Evolutionary conservation across 2,888 invertebrate genomes (phyloP).

Genomic region (Parelbella ahira): DNA sequence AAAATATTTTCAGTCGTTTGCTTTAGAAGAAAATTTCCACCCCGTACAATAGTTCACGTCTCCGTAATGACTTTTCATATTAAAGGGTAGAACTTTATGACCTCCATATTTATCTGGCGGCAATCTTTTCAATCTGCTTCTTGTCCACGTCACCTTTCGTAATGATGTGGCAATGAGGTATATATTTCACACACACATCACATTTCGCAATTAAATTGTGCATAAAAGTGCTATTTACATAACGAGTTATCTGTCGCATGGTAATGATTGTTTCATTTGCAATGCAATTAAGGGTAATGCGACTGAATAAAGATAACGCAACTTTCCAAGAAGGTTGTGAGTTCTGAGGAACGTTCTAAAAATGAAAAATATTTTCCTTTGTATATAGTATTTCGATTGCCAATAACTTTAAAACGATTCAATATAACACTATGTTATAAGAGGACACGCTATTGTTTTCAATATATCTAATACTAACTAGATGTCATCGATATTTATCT

Average conservation of each 20-base stretch:
- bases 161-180: conserved; percentile 8
- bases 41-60: conserved; percentile 5
- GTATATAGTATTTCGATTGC: too few relatives aligned
- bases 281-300: conserved; percentile 13
- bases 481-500: too few relatives aligned
- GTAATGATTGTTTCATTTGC: neutral
- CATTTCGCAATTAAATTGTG: conserved; percentile 10
- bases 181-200: conserved; percentile 4
- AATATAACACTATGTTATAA: too few relatives aligned
- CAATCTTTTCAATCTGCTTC: conserved; percentile 3
- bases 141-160: conserved; percentile 2
- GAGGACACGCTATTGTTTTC: too few relatives aligned
- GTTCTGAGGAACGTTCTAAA: too few relatives aligned
- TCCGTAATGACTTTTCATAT: conserved; percentile 18
- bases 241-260: conserved; percentile 3
- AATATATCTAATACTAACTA: too few relatives aligned
- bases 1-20: conserved; percentile 17
- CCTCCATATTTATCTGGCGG: conserved; percentile 14
- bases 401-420: too few relatives aligned
- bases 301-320: too few relatives aligned
- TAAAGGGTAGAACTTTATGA: conserved; percentile 10
- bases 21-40: conserved; percentile 18
- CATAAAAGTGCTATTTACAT: conserved; percentile 11
- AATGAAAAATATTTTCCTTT: too few relatives aligned
- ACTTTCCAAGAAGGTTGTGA: too few relatives aligned